Base-by-base conservation (phyloP, 1,140 invertebrate genomes). In the Ceratosolen fusciceps region DNA sequence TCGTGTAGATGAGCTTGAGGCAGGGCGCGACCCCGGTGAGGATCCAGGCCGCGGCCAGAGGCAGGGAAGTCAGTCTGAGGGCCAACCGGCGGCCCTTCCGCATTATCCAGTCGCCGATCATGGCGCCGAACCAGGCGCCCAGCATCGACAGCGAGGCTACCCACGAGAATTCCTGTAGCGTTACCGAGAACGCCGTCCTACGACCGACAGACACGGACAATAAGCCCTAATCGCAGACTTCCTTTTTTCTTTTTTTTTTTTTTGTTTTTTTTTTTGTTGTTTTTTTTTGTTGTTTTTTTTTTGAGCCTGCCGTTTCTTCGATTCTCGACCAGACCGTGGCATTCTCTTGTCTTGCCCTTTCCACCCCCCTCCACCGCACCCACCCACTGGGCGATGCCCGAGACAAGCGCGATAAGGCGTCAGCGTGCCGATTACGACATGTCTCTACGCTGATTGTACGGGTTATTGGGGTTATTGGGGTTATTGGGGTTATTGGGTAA, bases 131-230 rank as follows among this genome's bases (percentile, higher is more conserved):
- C 81, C 96, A 92, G 12, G 95, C 95, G 26, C 94, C 95, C 56
- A 96, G 90, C 84, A 96, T 92, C 72, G 94, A 95, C 56, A 96
- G 88, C 80, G 95, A 95, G 16, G 95, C 95, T 12, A 96, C 92
- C 95, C 95, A 96, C 58, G 94, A 95, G 7, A 94, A 95, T 87
- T 96, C 93, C 87, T 96, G 95, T 72, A 93, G 91, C 62, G 92
- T 93, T 62, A 96, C 93, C 12, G 92, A 91, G 85, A 95, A 93
- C 80, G 92, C 87, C 77, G 86, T 87, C 88, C 89, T 90, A 19
- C 12, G 24, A 34, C n/a, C n/a, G 54, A 4, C 24, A 56, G n/a
- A 52, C 26, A 65, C 31, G 37, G 19, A 37, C 19, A 16, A n/a
- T n/a, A n/a, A n/a, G 19, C 60, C 5, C 37, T 65, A 65, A 65